Percentiles rank a stretch among this genome's conserved stretches.
Conservation (phyloP, 2,113 vertebrate species). For the Eira barbara region DNA sequence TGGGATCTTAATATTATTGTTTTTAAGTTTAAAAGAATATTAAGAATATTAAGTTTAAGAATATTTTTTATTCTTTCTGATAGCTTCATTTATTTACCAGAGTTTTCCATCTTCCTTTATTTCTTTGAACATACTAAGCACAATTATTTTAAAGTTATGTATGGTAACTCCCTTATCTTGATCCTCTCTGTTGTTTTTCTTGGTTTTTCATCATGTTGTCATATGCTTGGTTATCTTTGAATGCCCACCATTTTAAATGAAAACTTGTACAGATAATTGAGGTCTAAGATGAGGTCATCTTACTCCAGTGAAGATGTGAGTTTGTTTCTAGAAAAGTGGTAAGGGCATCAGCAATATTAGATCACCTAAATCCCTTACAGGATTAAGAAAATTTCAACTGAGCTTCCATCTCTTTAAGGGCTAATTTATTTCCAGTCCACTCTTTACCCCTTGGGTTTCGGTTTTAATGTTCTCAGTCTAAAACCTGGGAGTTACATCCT, state of each 20-base stretch:
- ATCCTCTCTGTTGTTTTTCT: not conserved
- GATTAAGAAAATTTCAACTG: not conserved
- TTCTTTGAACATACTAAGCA: not conserved
- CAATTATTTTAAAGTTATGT: not conserved
- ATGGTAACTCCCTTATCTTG: not conserved
- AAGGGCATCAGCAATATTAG: not conserved
- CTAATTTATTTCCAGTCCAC: not conserved
- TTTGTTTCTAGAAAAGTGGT: not conserved
- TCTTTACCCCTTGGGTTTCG: not conserved
- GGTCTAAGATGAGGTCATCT: not conserved
- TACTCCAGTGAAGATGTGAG: not conserved
- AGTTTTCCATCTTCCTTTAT: not conserved
- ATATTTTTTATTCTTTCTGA: not conserved
- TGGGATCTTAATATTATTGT: not conserved
- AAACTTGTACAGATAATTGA: not conserved
- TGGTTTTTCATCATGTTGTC: not conserved
- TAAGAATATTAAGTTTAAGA: not conserved
- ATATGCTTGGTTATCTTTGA: not conserved
- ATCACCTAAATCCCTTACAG: not conserved
- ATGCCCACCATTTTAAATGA: not conserved
- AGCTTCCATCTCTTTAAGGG: not conserved
- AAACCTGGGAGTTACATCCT: not conserved
- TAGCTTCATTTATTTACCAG: not conserved
- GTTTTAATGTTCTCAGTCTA: not conserved
- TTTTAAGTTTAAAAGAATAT: not conserved